Evolutionary conservation across 2,797 vertebrate genomes (phyloP), one percentile per base, ranked within the genome.

Genomic region (Anas bahamensis): DNA sequence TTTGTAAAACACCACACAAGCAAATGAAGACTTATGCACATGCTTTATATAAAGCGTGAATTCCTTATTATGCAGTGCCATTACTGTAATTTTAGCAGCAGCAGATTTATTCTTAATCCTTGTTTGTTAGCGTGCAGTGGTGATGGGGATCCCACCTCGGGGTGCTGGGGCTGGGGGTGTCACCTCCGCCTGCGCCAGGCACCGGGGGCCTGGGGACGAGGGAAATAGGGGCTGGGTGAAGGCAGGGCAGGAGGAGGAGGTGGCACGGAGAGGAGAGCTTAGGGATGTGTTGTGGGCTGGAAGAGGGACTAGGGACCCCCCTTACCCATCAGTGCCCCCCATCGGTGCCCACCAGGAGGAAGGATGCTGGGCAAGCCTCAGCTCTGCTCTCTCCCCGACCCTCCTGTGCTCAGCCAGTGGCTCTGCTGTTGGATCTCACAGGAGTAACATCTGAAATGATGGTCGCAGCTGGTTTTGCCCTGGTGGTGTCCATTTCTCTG

Each of bases 181-280:
- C 56, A 31, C 42, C 50, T 37, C 37, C 19, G n/a, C 68, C 24
- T 46, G 22, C 2, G 15, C 16, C 65, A 59, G 22, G 35, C 16
- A 13, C 28, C 18, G 13, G 13, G 11, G 7, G 29, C 21, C 19
- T 33, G 59, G 14, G 52, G 7, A 5, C 14, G 19, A 21, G 15
- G 0, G 13, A 37, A 31, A n/a, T 8, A 6, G 1, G 0, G 29
- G 17, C 60, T 8, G 41, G 33, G 7, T 46, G 19, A 10, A 31
- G 23, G 17, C 42, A 28, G 41, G 7, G 33, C 33, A n/a, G n/a
- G 60, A 76, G 60, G 21, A 42, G 29, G 39, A 59, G 31, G 7
- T n/a, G 23, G 22, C 24, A 22, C 5, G 9, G 23, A 21, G 24
- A 13, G 18, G 19, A 37, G 22, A 19, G 18, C 24, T 41, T 56